phyloP scores from a whole-genome alignment of 2,888 invertebrate species.

The Leptogaster cylindrica region DNA sequence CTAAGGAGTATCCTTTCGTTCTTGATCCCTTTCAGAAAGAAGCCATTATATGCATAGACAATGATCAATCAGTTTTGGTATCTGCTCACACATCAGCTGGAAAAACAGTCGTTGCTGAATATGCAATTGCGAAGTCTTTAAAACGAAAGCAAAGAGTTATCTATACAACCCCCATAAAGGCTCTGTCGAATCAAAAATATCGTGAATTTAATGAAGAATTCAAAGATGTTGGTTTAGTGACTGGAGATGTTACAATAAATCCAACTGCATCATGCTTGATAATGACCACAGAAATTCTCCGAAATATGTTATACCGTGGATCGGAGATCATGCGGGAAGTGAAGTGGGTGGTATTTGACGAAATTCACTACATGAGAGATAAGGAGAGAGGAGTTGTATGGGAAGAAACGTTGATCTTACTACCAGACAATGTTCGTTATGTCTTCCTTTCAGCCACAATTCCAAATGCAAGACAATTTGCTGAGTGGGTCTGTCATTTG shows the following conservation, averaged over 20 bases:
- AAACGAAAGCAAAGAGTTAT: conserved; percentile 96
- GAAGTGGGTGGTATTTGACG: conserved; percentile 99
- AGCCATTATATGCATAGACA: conserved; percentile 95
- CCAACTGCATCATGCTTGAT: conserved; percentile 97
- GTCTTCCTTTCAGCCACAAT: conserved; percentile 99
- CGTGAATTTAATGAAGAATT: conserved; percentile 97
- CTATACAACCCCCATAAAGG: conserved; percentile 99
- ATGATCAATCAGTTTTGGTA: conserved; percentile 96
- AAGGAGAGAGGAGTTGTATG: conserved; percentile 99
- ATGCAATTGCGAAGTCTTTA: conserved; percentile 91
- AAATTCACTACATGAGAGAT: conserved; percentile 99
- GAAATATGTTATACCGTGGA: conserved; percentile 98
- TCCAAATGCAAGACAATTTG: conserved; percentile 97
- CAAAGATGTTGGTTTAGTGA: conserved; percentile 96
- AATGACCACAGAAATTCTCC: conserved; percentile 99
- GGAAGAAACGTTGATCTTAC: conserved; percentile 93
- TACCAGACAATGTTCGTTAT: conserved; percentile 97
- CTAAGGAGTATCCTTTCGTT: conserved; percentile 91
- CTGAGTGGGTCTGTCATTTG: conserved; percentile 91
- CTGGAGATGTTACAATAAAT: conserved; percentile 99
- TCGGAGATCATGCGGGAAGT: conserved; percentile 99
- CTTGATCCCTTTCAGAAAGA: conserved; percentile 98
- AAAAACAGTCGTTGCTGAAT: conserved; percentile 99
- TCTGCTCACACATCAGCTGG: conserved; percentile 99
- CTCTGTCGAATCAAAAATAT: conserved; percentile 98